Conservation (phyloP, 2,888 invertebrate genomes). For the Incurvaria masculella region DNA sequence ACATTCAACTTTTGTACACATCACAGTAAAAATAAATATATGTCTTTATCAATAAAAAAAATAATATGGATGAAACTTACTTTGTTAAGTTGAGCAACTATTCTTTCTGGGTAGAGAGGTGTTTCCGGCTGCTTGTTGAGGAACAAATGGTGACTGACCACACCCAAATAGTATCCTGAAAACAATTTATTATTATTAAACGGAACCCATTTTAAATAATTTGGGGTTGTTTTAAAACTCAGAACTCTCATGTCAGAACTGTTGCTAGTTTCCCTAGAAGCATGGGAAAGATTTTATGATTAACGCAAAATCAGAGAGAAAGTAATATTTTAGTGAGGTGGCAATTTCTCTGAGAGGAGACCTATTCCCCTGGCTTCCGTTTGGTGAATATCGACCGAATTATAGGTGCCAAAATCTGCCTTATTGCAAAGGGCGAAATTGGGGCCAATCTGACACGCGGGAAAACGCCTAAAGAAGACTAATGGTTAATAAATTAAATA, state of each 20-base stretch:
- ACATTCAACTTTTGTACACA: too few species aligned
- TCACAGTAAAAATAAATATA: too few species aligned
- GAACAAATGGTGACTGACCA: slow-evolving; percentile 49
- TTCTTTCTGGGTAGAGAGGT: slow-evolving; percentile 48
- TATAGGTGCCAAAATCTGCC: too few species aligned
- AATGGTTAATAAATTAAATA: too few species aligned
- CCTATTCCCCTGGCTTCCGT: too few species aligned
- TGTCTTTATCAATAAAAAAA: too few species aligned
- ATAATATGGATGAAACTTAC: not conserved
- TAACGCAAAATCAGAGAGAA: not conserved
- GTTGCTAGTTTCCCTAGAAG: not conserved
- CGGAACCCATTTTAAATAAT: not conserved
- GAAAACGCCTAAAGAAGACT: too few species aligned
- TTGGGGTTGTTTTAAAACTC: not conserved
- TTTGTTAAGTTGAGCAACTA: slow-evolving; percentile 45
- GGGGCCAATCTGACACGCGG: too few species aligned
- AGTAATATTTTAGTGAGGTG: slow-evolving; percentile 2
- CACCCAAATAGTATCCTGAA: slow-evolving; percentile 66
- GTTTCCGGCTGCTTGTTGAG: slow-evolving; percentile 23
- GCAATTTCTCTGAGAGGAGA: too few species aligned
- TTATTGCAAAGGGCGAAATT: too few species aligned
- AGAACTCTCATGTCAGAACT: not conserved
- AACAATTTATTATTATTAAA: slow-evolving; percentile 11
- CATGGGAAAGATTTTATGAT: not conserved
- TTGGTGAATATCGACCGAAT: too few species aligned